phyloP scores from a whole-genome alignment of 2,888 invertebrate species.

The Hipparchia semele region DNA sequence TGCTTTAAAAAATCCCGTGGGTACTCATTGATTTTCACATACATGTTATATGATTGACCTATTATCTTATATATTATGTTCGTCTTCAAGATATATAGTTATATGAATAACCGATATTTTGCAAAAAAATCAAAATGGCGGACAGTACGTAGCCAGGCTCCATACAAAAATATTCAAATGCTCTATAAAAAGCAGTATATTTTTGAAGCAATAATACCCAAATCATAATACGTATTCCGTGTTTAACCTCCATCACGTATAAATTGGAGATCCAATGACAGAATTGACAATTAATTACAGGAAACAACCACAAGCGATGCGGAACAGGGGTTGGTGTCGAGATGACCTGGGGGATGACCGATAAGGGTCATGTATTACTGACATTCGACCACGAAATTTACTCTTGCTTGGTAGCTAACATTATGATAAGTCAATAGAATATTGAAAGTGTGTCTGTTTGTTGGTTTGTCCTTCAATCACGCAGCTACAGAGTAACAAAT shows the following conservation, averaged over 20 bases:
- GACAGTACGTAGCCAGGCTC: too few species aligned
- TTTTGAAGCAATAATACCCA: not conserved
- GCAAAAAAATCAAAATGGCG: too few species aligned
- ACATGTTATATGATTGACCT: too few species aligned
- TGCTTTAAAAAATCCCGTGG: too few species aligned
- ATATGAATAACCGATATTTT: too few species aligned
- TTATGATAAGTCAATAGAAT: not conserved
- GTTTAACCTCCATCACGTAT: slow-evolving; percentile 24
- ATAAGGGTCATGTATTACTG: slow-evolving; percentile 35
- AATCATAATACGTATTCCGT: not conserved
- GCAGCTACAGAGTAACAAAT: too few species aligned
- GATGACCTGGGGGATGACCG: slow-evolving; percentile 41
- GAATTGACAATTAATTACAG: slow-evolving; percentile 44
- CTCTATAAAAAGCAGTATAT: not conserved
- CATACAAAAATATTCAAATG: too few species aligned
- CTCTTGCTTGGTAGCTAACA: not conserved
- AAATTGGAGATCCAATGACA: slow-evolving; percentile 30
- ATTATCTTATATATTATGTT: too few species aligned
- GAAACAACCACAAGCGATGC: slow-evolving; percentile 58
- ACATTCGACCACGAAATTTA: slow-evolving; percentile 18
- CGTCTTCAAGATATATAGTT: too few species aligned
- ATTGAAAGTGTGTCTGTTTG: not conserved
- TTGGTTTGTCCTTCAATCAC: too few species aligned
- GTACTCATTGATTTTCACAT: too few species aligned
- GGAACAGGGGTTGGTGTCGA: slow-evolving; percentile 42